A percentile compares a stretch with the other conserved stretches of the same genome.
phyloP scores from a whole-genome alignment of 2,888 invertebrate genomes.

The Pammene fasciana region DNA sequence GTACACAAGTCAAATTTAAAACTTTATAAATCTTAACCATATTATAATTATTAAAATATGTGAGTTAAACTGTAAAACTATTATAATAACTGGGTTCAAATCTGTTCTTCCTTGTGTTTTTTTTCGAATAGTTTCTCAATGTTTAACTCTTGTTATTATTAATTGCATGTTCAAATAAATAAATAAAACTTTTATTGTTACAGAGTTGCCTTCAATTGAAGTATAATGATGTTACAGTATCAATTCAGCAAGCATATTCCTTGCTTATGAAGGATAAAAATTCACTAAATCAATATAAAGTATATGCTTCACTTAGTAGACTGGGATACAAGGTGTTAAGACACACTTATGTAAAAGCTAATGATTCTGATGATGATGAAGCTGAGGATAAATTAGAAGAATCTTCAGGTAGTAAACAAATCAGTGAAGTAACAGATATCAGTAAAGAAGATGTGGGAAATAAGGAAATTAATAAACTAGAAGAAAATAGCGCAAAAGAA shows the following conservation, averaged over 20 bases:
- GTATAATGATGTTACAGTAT: constrained; percentile 83
- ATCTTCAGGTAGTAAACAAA: neutral
- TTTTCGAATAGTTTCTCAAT: no score
- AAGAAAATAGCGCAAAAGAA: neutral
- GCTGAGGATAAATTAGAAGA: constrained; percentile 35
- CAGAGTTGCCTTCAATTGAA: constrained; percentile 85
- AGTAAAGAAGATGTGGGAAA: neutral
- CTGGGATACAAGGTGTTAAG: constrained; percentile 83
- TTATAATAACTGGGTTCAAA: no score
- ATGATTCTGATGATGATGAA: constrained; percentile 16
- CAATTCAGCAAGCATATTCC: constrained; percentile 86
- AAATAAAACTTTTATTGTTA: constrained; percentile 48
- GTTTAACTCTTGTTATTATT: no score
- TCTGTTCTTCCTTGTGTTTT: no score
- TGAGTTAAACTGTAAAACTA: no score
- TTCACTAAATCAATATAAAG: constrained; percentile 80
- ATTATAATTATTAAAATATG: no score
- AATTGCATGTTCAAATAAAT: no score
- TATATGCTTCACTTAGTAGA: constrained; percentile 83
- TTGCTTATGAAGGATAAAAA: constrained; percentile 71
- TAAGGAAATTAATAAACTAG: neutral
- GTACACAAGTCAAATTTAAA: no score
- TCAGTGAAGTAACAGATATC: neutral
- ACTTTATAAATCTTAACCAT: no score
- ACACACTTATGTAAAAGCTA: constrained; percentile 53